Conservation (phyloP, 2,797 vertebrate species). For the Uromys caudimaculatus region DNA sequence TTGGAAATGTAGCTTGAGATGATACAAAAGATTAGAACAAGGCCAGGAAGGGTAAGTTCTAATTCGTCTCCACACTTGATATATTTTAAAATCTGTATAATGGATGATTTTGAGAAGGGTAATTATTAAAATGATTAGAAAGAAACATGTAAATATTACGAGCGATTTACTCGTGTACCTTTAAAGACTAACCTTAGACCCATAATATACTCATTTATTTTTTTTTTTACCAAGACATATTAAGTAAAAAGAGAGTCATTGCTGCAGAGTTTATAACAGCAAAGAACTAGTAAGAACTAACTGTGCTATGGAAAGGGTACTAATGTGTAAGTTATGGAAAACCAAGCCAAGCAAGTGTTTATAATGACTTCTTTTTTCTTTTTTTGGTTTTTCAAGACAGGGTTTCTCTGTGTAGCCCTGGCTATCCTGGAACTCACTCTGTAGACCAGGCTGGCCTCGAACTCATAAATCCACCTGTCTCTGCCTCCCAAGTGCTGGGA, state of each 20-base stretch:
- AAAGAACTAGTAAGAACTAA: background rate
- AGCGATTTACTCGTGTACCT: background rate
- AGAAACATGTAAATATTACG: background rate
- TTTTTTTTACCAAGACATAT: background rate
- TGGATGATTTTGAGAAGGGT: slow-evolving; percentile 16
- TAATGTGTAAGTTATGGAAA: background rate
- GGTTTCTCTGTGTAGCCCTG: too few species aligned
- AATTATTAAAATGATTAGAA: background rate
- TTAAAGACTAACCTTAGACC: background rate
- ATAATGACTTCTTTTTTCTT: too few species aligned
- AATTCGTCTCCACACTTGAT: background rate
- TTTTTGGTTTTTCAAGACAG: too few species aligned
- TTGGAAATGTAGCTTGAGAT: slow-evolving; percentile 46
- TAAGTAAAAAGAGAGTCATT: background rate
- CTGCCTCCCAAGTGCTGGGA: too few species aligned
- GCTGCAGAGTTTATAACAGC: background rate
- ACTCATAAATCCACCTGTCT: too few species aligned
- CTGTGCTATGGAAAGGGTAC: background rate
- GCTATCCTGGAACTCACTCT: too few species aligned
- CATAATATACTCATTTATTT: background rate
- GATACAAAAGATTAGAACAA: slow-evolving; percentile 20
- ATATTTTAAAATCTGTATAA: slow-evolving; percentile 49
- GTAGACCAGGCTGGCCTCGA: too few species aligned
- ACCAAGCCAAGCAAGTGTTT: background rate
- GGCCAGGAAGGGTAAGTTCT: background rate